Evolutionary conservation across 2,888 invertebrate genomes (phyloP).

Genomic region (Scaptomyza polygonia): DNA sequence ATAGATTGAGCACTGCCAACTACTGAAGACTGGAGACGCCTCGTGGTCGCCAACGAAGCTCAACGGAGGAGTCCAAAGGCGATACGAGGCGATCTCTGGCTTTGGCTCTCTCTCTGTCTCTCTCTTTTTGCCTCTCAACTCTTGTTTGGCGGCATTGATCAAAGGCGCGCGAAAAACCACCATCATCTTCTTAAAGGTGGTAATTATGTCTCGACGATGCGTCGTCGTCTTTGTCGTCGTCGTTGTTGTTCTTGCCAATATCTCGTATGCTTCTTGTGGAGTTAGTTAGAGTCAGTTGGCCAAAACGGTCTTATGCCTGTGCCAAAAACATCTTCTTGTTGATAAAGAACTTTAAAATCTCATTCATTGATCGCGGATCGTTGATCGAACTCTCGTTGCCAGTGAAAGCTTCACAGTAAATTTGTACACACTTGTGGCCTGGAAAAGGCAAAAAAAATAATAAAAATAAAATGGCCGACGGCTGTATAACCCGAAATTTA

Average conservation of each 20-base stretch:
- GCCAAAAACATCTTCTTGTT: slow-evolving; percentile 34
- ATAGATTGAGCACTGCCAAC: slow-evolving; percentile 79
- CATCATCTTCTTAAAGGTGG: slow-evolving; percentile 83
- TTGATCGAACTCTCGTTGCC: slow-evolving; percentile 23
- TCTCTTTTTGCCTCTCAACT: slow-evolving; percentile 10
- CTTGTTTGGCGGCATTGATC: slow-evolving; percentile 75
- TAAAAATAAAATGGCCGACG: slow-evolving; percentile 64
- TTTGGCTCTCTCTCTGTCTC: slow-evolving; percentile 13
- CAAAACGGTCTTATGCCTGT: slow-evolving; percentile 19
- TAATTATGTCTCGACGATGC: slow-evolving; percentile 81
- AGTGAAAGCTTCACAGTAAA: slow-evolving; percentile 75
- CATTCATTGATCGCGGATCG: slow-evolving; percentile 27
- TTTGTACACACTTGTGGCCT: slow-evolving; percentile 67
- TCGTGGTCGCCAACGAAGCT: slow-evolving; percentile 55
- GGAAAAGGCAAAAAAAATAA: background rate
- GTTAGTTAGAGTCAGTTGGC: slow-evolving; percentile 24
- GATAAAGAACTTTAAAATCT: slow-evolving; percentile 35
- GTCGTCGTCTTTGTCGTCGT: slow-evolving; percentile 28
- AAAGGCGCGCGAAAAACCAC: slow-evolving; percentile 83
- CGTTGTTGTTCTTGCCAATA: slow-evolving; percentile 2
- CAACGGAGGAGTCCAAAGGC: slow-evolving; percentile 21
- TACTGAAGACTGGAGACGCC: slow-evolving; percentile 46
- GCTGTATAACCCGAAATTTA: slow-evolving; percentile 57
- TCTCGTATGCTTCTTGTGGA: background rate
- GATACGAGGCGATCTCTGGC: slow-evolving; percentile 23